Base-by-base conservation (phyloP, 2,888 invertebrate species). In the Exephanes ischioxanthus region DNA sequence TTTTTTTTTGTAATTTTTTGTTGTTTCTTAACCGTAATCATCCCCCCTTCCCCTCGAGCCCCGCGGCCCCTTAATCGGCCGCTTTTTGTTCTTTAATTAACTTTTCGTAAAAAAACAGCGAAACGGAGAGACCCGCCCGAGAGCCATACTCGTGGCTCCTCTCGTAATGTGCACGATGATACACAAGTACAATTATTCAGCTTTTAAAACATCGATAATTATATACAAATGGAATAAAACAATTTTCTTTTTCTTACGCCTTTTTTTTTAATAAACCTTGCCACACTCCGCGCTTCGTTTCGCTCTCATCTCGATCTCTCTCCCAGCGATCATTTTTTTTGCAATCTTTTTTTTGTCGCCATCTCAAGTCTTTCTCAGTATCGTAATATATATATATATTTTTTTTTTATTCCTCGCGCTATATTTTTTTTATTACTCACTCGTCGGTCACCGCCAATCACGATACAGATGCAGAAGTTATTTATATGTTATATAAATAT, bases 201-300 rank as follows among this genome's bases (percentile, higher is more conserved):
- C 90, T 92, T 93, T 91, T 92, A 92, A 93, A 94, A 94, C 92
- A 93, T 93, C 91, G 92, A 93, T 94, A 93, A 93, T 93, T 94
- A 94, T 94, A 92, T 94, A 94, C 93, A 94, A 93, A 94, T 93
- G 92, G 93, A 92, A 93, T 92, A 93, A 94, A 94, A 92, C 92
- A 92, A 92, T 91, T 92, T 85, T 90, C 90, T 85, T 91, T 87
- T 90, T 91, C 91, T 90, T 92, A 89, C 89, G 87, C 88, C 88
- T 91, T 89, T 86, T 87, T 91, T 87, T 89, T 84, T 88, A n/a
- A 22, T 30, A 5, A 89, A 61, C 30, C 61, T 30, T 22, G 61
- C 14, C 61, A 22, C 55, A 55, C 55, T n/a, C 55, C 19, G 55
- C 55, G 9, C 22, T 55, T 22, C 19, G 5, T 90, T 90, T 91